Evolutionary conservation across 1,140 invertebrate species (phyloP), one percentile per base, ranked within the genome.

Genomic region (Eumeta japonica): DNA sequence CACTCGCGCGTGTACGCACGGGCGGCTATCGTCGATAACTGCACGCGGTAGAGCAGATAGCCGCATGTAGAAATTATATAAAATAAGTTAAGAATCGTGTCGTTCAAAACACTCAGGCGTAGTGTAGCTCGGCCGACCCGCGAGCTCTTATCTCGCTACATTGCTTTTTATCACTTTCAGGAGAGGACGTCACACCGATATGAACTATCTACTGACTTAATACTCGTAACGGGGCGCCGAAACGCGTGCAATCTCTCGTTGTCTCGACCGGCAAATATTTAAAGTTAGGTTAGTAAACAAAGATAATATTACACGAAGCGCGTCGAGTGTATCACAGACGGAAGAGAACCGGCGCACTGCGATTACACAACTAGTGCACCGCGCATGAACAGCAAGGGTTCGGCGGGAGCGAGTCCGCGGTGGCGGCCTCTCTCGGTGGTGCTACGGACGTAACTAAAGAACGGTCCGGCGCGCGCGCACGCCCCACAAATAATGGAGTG

Each of bases 371-470:
- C 40, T 42, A 27, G 35, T 27, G 28, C 40, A 40, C 43, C 41
- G 52, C 48, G 49, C 53, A 52, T 41, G 43, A 51, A 46, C 29
- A 37, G n/a, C 5, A 24, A 24, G 5, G 5, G 5, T 7, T 24
- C 51, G 43, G 39, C 48, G 42, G 53, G 48, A 48, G 39, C 45
- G 48, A 48, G 39, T 31, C 46, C 31, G 34, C 31, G 34, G 31
- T 43, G 47, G 57, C 68, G 68, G 59, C 64, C 67, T 61, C 65
- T 62, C 68, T 59, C 62, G 63, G 36, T 54, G 54, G 56, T 62
- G 56, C 44, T 62, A 44, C 46, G 52, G 50, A 60, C 58, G 55
- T 59, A 64, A 73, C 68, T 73, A 58, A 67, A 58, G 50, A n/a
- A 53, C 46, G 55, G 49, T 58, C 44, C 58, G 54, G 44, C 65